A percentile compares a stretch with the other conserved stretches of the same genome.
Evolutionary conservation across 2,888 invertebrate genomes (phyloP).

Genomic region (Pterostichus niger): DNA sequence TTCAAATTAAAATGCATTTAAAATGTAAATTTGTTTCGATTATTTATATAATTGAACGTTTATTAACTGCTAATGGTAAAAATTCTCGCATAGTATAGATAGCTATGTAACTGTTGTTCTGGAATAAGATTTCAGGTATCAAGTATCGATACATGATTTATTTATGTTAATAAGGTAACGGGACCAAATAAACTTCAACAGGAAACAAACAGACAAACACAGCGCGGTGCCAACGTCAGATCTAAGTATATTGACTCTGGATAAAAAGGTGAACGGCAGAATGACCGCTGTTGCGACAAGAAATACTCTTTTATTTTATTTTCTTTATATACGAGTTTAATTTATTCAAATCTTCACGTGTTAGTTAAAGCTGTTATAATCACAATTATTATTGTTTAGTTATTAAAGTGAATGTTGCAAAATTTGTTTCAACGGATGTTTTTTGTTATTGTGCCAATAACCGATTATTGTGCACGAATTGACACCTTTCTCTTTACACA

Average conservation of each 20-base stretch:
- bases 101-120: constrained; percentile 22
- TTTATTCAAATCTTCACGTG: constrained; percentile 33
- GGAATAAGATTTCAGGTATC: constrained; percentile 21
- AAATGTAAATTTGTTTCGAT: neutral
- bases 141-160: constrained; percentile 51
- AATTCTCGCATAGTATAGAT: neutral
- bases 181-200: constrained; percentile 44
- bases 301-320: constrained; percentile 12
- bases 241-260: constrained; percentile 43
- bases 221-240: neutral
- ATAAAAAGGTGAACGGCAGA: constrained; percentile 48
- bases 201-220: constrained; percentile 42
- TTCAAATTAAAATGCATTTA: neutral
- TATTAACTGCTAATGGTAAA: constrained; percentile 18
- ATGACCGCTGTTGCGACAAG: neutral
- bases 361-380: neutral
- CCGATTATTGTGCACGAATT: constrained; percentile 41
- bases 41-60: neutral
- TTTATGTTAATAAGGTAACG: constrained; percentile 61
- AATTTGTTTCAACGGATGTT: constrained; percentile 16
- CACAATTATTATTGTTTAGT: neutral
- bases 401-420: constrained; percentile 23
- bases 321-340: neutral
- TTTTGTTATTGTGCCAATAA: constrained; percentile 41
- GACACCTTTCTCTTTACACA: constrained; percentile 47